These are phyloP conservation scores for Myotis findleyi DNA, from an alignment of 2,797 vertebrate species.

Conservation along the genomic window DNA sequence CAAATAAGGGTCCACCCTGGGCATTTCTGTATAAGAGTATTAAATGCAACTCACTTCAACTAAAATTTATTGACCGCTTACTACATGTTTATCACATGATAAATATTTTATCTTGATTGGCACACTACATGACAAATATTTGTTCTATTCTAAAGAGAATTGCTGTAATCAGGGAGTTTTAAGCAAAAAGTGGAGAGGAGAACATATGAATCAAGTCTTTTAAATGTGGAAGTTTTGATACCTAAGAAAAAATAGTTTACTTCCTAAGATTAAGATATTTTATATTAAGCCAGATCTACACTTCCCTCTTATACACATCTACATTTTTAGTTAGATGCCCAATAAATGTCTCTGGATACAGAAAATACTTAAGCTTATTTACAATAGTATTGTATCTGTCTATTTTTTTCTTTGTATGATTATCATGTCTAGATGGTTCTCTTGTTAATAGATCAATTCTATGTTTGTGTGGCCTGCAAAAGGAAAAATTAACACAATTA, in stretches of 20 bases:
- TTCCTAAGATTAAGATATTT: slow-evolving; percentile 18
- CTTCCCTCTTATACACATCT: background rate
- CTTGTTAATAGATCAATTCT: background rate
- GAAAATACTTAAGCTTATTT: background rate
- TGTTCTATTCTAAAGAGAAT: slow-evolving; percentile 6
- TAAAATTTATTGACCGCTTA: background rate
- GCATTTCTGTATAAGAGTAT: background rate
- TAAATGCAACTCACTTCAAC: background rate
- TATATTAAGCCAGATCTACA: background rate
- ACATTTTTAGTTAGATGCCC: background rate
- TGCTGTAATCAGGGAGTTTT: background rate
- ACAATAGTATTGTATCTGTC: background rate
- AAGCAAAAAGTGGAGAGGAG: background rate
- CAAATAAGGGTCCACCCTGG: background rate
- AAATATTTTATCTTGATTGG: background rate
- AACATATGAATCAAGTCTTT: slow-evolving; percentile 1
- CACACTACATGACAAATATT: background rate
- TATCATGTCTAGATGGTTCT: background rate
- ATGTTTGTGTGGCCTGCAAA: background rate
- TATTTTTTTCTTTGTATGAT: background rate
- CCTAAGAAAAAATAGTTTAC: background rate
- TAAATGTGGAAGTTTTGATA: background rate
- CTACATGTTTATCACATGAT: background rate
- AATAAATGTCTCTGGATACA: background rate
- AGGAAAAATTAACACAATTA: background rate